These are phyloP conservation scores for Heliothis virescens DNA, from an alignment of 1,140 invertebrate genomes.

Conservation along the genomic window DNA sequence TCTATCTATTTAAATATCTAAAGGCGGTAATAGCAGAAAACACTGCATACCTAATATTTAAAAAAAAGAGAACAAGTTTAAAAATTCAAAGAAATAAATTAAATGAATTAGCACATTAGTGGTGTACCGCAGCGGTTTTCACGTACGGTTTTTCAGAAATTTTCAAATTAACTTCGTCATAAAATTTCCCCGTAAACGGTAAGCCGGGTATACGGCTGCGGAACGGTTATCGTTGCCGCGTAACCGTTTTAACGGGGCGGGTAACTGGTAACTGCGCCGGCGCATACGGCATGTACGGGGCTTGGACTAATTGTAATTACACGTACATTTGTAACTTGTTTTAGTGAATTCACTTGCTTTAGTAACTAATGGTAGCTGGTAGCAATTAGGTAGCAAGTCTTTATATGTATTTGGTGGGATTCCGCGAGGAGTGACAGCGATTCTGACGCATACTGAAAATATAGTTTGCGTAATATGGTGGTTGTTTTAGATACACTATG, in stretches of 20 bases:
- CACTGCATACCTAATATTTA: too few species aligned
- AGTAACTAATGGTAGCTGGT: background rate
- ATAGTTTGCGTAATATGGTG: too few species aligned
- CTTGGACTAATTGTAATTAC: conserved; percentile 44
- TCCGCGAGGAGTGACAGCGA: too few species aligned
- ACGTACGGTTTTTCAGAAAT: background rate
- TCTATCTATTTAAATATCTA: too few species aligned
- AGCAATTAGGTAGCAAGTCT: too few species aligned
- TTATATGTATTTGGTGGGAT: too few species aligned
- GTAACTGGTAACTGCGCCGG: conserved; percentile 22
- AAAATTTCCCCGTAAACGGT: conserved; percentile 40
- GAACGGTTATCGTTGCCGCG: conserved; percentile 31
- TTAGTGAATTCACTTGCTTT: conserved; percentile 23
- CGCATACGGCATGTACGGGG: conserved; percentile 4
- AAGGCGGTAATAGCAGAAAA: too few species aligned
- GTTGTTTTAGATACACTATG: too few species aligned
- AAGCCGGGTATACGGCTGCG: conserved; percentile 26
- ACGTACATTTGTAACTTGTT: conserved; percentile 39
- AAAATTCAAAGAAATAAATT: too few species aligned
- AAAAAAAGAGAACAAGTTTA: too few species aligned
- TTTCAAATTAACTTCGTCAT: conserved; percentile 6
- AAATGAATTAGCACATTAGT: too few species aligned
- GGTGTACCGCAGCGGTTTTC: background rate
- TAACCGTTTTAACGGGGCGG: conserved; percentile 47
- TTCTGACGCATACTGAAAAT: too few species aligned